Evolutionary conservation across 2,797 vertebrate species (phyloP).

Genomic region (Mormyrus hasselquistii): DNA sequence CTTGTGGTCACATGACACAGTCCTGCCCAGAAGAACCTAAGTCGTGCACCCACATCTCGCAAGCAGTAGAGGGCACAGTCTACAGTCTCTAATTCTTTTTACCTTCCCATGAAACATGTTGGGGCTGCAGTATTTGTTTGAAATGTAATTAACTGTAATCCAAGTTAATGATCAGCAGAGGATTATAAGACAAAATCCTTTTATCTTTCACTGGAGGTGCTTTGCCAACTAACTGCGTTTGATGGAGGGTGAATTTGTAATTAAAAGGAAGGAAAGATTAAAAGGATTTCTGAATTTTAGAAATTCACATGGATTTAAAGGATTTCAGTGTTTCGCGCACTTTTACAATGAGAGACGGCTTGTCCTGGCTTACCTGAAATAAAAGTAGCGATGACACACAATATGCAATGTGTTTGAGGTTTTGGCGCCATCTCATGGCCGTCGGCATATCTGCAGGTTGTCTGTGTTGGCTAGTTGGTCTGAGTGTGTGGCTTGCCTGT

Average conservation of each 20-base stretch:
- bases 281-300: conserved; percentile 30
- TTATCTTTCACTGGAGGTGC: conserved; percentile 36
- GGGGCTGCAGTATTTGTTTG: not conserved
- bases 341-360: not conserved
- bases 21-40: not conserved
- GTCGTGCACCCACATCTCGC: not conserved
- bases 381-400: not conserved
- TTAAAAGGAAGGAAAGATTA: conserved; percentile 34
- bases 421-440: conserved; percentile 41
- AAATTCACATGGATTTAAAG: conserved; percentile 10
- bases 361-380: not conserved
- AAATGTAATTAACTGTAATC: conserved; percentile 16
- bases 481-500: not conserved
- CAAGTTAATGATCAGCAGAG: conserved; percentile 30
- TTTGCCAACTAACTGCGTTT: conserved; percentile 29
- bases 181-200: conserved; percentile 37
- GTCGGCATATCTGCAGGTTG: not conserved
- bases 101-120: not conserved
- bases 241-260: conserved; percentile 28
- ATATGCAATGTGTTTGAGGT: conserved; percentile 9
- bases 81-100: not conserved
- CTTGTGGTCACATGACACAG: not conserved
- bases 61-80: not conserved
- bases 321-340: not conserved
- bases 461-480: not conserved